phyloP scores from a whole-genome alignment of 2,888 invertebrate genomes.

The Chrysolina oricalcia region DNA sequence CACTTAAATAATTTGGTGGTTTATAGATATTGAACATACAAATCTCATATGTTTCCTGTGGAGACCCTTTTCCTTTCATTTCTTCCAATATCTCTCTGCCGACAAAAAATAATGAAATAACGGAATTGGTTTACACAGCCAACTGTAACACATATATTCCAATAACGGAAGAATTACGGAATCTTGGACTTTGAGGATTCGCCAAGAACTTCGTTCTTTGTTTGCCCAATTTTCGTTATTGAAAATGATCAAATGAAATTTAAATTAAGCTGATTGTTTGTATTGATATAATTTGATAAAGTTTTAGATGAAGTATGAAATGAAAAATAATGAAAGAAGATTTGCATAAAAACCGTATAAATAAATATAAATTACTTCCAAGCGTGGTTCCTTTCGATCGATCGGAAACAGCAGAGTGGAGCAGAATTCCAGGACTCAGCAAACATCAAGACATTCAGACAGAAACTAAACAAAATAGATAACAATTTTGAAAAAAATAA shows the following conservation, averaged over 20 bases:
- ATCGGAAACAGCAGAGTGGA: no score
- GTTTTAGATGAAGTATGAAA: no score
- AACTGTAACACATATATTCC: slow-evolving; percentile 3
- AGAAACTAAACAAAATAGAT: no score
- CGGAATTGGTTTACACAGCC: not conserved
- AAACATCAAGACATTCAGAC: no score
- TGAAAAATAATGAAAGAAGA: no score
- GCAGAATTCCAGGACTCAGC: no score
- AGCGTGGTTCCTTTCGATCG: no score
- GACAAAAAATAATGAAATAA: not conserved
- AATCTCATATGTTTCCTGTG: not conserved
- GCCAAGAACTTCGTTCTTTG: not conserved
- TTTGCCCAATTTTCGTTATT: not conserved
- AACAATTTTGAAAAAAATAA: no score
- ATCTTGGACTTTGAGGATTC: slow-evolving; percentile 4
- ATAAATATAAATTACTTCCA: no score
- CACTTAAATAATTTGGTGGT: not conserved
- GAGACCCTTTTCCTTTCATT: slow-evolving; percentile 13
- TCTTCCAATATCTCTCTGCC: slow-evolving; percentile 6
- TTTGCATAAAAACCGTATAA: no score
- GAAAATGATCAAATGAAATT: not conserved
- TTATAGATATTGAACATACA: not conserved
- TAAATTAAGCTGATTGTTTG: no score
- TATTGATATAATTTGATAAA: no score
- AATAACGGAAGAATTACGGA: slow-evolving; percentile 14